A percentile compares a stretch with the other conserved stretches of the same genome.
Conservation (phyloP, 1,140 invertebrate genomes). For the Drosophila saltans region DNA sequence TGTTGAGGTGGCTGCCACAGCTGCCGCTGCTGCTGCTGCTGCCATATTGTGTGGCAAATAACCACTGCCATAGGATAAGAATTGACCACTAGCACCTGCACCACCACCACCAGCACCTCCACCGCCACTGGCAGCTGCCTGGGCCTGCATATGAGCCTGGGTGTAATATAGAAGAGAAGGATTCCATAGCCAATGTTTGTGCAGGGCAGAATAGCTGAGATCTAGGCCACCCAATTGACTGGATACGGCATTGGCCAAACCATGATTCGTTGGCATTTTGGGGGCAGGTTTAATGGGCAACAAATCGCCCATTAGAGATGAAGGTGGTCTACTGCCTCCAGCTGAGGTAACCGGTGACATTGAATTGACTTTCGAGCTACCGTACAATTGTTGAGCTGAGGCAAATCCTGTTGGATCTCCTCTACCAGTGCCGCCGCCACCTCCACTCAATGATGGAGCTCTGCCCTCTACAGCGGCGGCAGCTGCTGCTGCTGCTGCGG, state of each 20-base stretch:
- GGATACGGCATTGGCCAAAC: conserved; percentile 24
- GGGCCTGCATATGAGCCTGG: conserved; percentile 74
- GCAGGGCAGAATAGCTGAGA: conserved; percentile 71
- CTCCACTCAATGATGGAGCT: conserved; percentile 36
- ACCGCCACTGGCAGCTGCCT: conserved; percentile 50
- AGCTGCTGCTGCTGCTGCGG: conserved; percentile 58
- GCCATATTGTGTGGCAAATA: conserved; percentile 60
- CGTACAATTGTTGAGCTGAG: conserved; percentile 42
- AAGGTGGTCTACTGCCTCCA: conserved; percentile 11
- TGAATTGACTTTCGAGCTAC: conserved; percentile 2
- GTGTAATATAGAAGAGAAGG: conserved; percentile 77
- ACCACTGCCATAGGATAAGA: conserved; percentile 60
- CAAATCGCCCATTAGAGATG: conserved; percentile 47
- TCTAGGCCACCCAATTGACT: conserved; percentile 67
- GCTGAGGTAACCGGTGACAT: not conserved
- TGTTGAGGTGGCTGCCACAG: conserved; percentile 16
- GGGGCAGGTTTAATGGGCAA: conserved; percentile 65
- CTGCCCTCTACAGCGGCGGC: conserved; percentile 1
- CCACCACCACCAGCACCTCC: not conserved
- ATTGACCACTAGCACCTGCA: conserved; percentile 35
- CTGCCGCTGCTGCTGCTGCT: conserved; percentile 49
- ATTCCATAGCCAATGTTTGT: conserved; percentile 83
- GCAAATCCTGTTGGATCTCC: conserved; percentile 40
- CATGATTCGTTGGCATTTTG: conserved; percentile 45
- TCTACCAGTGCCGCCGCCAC: conserved; percentile 21